Evolutionary conservation across 2,888 invertebrate genomes (phyloP), one percentile per base, ranked within the genome.

Genomic region (Tenthredo notha): DNA sequence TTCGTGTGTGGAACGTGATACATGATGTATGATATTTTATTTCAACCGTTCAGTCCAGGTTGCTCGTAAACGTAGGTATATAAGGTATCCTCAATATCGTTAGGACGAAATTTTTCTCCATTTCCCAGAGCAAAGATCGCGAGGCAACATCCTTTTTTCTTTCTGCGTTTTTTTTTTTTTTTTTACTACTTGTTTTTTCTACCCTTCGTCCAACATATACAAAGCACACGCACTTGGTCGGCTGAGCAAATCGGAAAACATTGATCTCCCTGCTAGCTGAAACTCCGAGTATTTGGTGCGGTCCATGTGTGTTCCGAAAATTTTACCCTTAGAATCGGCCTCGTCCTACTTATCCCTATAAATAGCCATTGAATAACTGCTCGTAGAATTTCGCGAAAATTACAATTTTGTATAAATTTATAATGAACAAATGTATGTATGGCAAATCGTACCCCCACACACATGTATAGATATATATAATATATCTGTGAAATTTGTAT

Each of bases 181-280:
- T 40, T 18, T 40, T 70, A 10, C 3, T 70, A 12, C 25, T 43
- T 7, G 29, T 15, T 21, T 15, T n/a, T 80, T 80, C 37, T 9
- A 61, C 40, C 61, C 40, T 40, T 58, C 58, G 37, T 80, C 61
- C 80, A 80, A 61, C 58, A 40, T 61, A 61, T 40, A 80, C 80
- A 61, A 61, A 80, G 61, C 80, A 80, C 37, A 40, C 61, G 47
- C 21, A 74, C 43, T 74, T 40, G 72, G 72, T 61, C 50, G 61
- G 37, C 37, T 61, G 58, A 37, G 40, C 1, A 80, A 61, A 80
- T 80, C 58, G 80, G 58, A 21, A 40, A 80, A 80, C 80, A 61
- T 80, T 80, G 80, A 80, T 80, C 80, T 54, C 37, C n/a, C 43
- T 40, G 40, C 72, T 40, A 21, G 72, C 40, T 10, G 72, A 74